A percentile compares a stretch with the other conserved stretches of the same genome.
These are phyloP conservation scores for Ferrisia virgata DNA, from an alignment of 2,888 invertebrate genomes.

Conservation along the genomic window DNA sequence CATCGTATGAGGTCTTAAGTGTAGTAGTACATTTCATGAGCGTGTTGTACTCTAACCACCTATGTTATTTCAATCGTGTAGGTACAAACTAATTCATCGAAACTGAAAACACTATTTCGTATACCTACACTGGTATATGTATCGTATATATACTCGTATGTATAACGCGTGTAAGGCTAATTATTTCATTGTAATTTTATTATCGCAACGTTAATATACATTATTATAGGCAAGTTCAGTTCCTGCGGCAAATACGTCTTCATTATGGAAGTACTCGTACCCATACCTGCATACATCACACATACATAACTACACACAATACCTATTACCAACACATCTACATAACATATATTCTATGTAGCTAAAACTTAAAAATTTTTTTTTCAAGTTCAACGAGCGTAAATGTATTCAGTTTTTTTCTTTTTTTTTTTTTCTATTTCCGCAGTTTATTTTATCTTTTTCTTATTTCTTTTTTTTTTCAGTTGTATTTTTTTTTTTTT, in stretches of 20 bases:
- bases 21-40: too few species aligned
- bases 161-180: not conserved
- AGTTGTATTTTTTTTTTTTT: not conserved
- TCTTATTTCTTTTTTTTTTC: not conserved
- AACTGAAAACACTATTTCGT: not conserved
- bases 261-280: too few species aligned
- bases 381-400: not conserved
- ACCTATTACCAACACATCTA: too few species aligned
- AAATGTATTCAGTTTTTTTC: not conserved
- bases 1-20: too few species aligned
- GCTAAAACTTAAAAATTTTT: not conserved
- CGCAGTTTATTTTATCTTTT: not conserved
- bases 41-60: not conserved
- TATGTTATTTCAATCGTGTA: not conserved
- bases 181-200: slow-evolving; percentile 8
- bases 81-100: not conserved
- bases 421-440: not conserved
- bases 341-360: too few species aligned
- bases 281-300: too few species aligned
- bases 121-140: too few species aligned
- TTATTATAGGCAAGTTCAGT: not conserved
- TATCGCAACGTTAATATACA: not conserved
- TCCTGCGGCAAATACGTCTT: not conserved
- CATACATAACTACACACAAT: too few species aligned
- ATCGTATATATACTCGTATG: not conserved